phyloP scores from a whole-genome alignment of 1,140 invertebrate species.

The Cydia fagiglandana region DNA sequence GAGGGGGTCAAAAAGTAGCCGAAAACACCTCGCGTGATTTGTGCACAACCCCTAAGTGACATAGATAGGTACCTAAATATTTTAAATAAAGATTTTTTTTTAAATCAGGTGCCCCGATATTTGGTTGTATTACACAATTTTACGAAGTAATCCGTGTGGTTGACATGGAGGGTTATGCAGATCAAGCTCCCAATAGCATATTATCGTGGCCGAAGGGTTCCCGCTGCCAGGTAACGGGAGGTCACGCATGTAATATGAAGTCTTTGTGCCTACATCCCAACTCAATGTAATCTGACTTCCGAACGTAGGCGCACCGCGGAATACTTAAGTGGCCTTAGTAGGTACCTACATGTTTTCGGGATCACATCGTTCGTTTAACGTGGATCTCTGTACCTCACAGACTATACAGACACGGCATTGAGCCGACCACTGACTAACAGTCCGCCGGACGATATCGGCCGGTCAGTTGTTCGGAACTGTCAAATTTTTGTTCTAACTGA shows the following conservation, averaged over 20 bases:
- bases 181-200: slow-evolving; percentile 28
- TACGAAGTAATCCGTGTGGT: slow-evolving; percentile 22
- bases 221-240: slow-evolving; percentile 17
- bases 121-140: slow-evolving; percentile 8
- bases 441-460: no score
- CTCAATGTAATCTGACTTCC: slow-evolving; percentile 30
- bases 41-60: no score
- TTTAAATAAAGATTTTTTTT: background rate
- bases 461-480: no score
- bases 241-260: slow-evolving; percentile 24
- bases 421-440: no score
- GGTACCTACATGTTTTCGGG: background rate
- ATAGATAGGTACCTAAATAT: background rate
- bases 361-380: background rate
- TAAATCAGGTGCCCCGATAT: background rate
- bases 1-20: no score
- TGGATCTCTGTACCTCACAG: background rate
- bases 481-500: no score
- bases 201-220: slow-evolving; percentile 28
- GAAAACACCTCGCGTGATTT: no score
- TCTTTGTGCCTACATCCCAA: slow-evolving; percentile 32
- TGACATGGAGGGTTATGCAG: slow-evolving; percentile 29
- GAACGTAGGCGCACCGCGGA: slow-evolving; percentile 25
- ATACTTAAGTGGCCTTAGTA: slow-evolving; percentile 27
- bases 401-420: no score